Percentiles rank a stretch among this genome's conserved stretches.
These are phyloP conservation scores for Montipora efflorescens DNA, from an alignment of 64 coral and sea anemone genomes.

Conservation along the genomic window DNA sequence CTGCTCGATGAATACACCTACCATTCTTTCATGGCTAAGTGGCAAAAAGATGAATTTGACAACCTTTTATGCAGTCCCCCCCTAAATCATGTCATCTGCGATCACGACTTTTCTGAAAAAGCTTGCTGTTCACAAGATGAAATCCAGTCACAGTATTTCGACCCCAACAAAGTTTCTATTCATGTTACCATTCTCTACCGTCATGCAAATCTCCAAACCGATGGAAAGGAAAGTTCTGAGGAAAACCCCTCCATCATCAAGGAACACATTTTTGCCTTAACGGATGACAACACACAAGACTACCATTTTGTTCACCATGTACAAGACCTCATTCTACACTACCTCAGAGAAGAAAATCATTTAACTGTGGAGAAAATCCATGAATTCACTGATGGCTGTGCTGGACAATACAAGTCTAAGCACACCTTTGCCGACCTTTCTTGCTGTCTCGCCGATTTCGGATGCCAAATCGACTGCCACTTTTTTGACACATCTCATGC, in stretches of 20 bases:
- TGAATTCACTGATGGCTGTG: neutral
- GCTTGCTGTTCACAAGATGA: constrained; percentile 6
- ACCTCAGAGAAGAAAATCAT: constrained; percentile 27
- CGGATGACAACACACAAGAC: too few relatives aligned
- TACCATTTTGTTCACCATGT: neutral
- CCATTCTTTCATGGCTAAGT: constrained; percentile 73
- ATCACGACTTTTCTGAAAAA: constrained; percentile 74
- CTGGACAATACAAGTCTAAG: constrained; percentile 11
- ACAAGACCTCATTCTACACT: constrained; percentile 25
- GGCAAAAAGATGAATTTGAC: constrained; percentile 71
- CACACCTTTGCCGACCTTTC: constrained; percentile 10
- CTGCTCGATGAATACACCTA: constrained; percentile 56
- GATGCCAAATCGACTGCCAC: too few relatives aligned
- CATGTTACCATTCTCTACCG: constrained; percentile 47
- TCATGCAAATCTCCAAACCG: too few relatives aligned
- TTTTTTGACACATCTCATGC: too few relatives aligned
- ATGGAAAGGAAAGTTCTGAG: too few relatives aligned
- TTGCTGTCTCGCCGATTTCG: neutral
- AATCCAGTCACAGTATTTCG: constrained; percentile 47
- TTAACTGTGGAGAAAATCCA: constrained; percentile 29
- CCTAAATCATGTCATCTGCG: constrained; percentile 43
- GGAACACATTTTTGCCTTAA: too few relatives aligned
- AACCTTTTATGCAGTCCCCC: constrained; percentile 55
- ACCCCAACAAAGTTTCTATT: constrained; percentile 25
- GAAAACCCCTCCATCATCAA: too few relatives aligned